phyloP scores from a whole-genome alignment of 1,140 invertebrate species.

The Geopemphigus sp. region DNA sequence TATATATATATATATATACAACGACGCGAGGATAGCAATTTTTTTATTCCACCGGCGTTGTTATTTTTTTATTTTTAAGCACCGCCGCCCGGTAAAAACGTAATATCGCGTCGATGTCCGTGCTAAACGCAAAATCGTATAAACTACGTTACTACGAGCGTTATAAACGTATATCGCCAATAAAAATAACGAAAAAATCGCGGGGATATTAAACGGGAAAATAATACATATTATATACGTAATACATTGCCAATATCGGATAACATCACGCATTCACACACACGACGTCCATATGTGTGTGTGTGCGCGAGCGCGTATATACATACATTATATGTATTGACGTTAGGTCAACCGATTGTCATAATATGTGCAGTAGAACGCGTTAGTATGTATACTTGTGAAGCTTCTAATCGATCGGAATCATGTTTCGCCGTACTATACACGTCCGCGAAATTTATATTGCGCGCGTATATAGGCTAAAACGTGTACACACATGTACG shows the following conservation, averaged over 20 bases:
- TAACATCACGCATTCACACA: background rate
- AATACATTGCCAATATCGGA: background rate
- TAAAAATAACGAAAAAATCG: background rate
- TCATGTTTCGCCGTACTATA: conserved; percentile 33
- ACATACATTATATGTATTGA: background rate
- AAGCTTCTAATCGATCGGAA: conserved; percentile 42
- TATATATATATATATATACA: background rate
- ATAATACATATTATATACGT: background rate
- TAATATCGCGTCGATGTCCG: background rate
- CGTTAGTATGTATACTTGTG: conserved; percentile 8
- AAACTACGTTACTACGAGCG: background rate
- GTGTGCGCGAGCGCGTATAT: background rate
- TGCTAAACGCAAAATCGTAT: conserved; percentile 13
- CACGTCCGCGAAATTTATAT: background rate
- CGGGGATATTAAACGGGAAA: background rate
- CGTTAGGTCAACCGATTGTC: conserved; percentile 22
- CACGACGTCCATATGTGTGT: background rate
- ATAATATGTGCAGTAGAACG: conserved; percentile 14
- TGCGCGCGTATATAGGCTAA: no score
- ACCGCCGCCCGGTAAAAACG: background rate
- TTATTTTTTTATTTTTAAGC: conserved; percentile 28
- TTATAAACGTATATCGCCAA: background rate
- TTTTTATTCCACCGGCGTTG: no score
- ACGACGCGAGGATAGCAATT: background rate
- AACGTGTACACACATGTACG: no score